phyloP scores from a whole-genome alignment of 2,888 invertebrate species.

The Cylindroiulus punctatus region DNA sequence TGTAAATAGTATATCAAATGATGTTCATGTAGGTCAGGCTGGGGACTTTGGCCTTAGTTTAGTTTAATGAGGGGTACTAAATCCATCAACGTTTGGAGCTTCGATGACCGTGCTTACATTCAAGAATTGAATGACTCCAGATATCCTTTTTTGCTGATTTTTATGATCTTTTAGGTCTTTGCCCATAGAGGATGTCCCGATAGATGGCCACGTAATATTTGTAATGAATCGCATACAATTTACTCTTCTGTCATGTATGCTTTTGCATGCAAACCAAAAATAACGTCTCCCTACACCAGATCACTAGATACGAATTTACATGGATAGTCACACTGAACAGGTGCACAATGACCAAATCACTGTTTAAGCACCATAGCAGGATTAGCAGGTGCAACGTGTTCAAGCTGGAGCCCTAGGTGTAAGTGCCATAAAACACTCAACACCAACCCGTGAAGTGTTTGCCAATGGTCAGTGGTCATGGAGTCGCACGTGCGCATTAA shows the following conservation, averaged over 20 bases:
- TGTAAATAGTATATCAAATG: no score
- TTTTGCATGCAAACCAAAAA: no score
- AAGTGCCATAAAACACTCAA: no score
- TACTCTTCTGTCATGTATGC: no score
- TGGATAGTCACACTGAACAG: no score
- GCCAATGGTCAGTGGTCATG: not conserved
- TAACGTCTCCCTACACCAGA: not conserved
- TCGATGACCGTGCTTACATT: not conserved
- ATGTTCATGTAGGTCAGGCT: no score
- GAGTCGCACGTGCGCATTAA: not conserved
- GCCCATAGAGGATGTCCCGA: no score
- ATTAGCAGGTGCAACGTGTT: not conserved
- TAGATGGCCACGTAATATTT: no score
- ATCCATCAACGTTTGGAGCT: not conserved
- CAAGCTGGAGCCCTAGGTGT: not conserved
- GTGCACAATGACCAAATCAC: not conserved
- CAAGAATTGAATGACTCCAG: not conserved
- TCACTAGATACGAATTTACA: no score
- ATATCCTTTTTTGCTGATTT: no score
- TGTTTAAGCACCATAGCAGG: not conserved
- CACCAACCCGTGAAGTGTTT: not conserved
- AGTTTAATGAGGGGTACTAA: not conserved
- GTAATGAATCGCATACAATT: no score
- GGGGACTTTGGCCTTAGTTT: not conserved
- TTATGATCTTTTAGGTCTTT: no score